Base-by-base conservation (phyloP, 2,888 invertebrate species). In the Chironomus tentans region DNA sequence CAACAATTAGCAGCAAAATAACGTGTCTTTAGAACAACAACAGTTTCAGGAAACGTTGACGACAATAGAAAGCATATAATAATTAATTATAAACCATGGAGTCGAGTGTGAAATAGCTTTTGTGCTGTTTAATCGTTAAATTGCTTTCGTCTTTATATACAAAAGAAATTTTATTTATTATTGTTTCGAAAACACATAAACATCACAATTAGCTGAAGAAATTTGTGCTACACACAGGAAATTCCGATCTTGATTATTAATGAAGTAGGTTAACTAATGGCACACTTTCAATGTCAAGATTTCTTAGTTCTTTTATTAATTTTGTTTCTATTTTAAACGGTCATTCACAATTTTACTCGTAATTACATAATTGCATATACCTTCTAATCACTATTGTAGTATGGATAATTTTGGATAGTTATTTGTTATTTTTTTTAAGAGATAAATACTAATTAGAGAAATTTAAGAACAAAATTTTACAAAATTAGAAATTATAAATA, bases 1-100 rank as follows among this genome's bases (percentile, higher is more conserved):
- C 65, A 22, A 65, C 65, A 65, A 65, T 65, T 65, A 65, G 21
- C 62, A 10, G 62, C 62, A 62, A 62, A 62, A 18, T 56, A 56
- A 56, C 5, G 56, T 56, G 56, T 56, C 56, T 56, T 56, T 56
- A 56, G 15, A 50, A 56, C 7, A 15, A 15, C n/a, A 56, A 56
- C 56, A 56, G 56, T 18, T 65, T 65, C 65, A 65, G 24, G 65
- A 24, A 65, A 65, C 18, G 56, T 56, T 15, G 24, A 24, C 24
- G 65, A 65, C 65, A 65, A 65, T 65, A 65, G 72, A 73, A 73
- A 73, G 72, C 72, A 62, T 62, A 62, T 10, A 73, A 61, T 73
- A 73, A 73, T 73, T 73, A 73, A 73, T 73, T 73, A 48, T 50
- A 24, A 21, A n/a, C 71, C 22, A 24, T 22, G 24, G 56, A 71